These are phyloP conservation scores for Plestiodon gilberti DNA, from an alignment of 2,113 vertebrate species.

Conservation along the genomic window DNA sequence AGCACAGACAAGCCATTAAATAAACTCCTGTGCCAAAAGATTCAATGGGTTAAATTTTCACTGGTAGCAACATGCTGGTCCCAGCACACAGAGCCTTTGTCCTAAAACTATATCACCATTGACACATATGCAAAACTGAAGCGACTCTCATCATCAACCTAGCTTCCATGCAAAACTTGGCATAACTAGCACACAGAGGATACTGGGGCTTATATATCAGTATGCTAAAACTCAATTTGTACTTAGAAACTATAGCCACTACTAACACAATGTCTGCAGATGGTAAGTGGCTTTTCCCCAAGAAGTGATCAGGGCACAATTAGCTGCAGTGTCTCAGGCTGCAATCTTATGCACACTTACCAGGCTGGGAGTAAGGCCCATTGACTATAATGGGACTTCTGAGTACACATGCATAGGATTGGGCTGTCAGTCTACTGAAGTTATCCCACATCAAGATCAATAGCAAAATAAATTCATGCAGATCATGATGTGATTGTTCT, in stretches of 20 bases:
- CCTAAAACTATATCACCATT: neutral
- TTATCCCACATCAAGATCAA: neutral
- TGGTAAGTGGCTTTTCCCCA: neutral
- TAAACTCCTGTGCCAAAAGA: too few relatives aligned
- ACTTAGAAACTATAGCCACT: neutral
- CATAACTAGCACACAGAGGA: neutral
- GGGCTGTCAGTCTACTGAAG: too few relatives aligned
- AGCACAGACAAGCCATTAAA: neutral
- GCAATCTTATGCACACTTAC: too few relatives aligned
- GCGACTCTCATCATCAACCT: neutral
- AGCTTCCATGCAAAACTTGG: neutral
- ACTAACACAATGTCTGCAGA: neutral
- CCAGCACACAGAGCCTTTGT: neutral
- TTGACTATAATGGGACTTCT: too few relatives aligned
- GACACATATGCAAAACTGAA: neutral
- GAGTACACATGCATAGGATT: too few relatives aligned
- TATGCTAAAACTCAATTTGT: neutral
- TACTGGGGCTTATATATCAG: neutral
- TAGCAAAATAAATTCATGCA: neutral
- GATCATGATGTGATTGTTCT: neutral
- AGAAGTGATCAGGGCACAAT: neutral
- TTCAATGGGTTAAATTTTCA: neutral
- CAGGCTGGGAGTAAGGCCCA: too few relatives aligned
- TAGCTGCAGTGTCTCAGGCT: neutral
- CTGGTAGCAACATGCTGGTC: neutral